phyloP scores from a whole-genome alignment of 2,888 invertebrate genomes.

The Lochmaea capreae region DNA sequence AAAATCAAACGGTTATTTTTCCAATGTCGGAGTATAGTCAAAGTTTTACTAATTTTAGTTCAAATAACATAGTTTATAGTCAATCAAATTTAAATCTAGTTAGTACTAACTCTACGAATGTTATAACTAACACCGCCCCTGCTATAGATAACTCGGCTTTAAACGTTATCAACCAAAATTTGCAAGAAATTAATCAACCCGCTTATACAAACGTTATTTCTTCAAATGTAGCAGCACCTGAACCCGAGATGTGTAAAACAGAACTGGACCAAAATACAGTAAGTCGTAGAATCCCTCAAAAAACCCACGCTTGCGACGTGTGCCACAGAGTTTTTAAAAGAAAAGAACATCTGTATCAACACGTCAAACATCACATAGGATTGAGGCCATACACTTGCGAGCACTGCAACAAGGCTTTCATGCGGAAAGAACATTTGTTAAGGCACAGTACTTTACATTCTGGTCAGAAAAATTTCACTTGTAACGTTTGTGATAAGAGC shows the following conservation, averaged over 20 bases:
- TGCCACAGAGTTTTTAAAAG: slow-evolving; percentile 76
- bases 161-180: slow-evolving; percentile 50
- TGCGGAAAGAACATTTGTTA: slow-evolving; percentile 76
- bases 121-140: slow-evolving; percentile 47
- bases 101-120: slow-evolving; percentile 45
- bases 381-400: slow-evolving; percentile 75
- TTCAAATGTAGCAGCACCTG: slow-evolving; percentile 9
- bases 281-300: slow-evolving; percentile 24
- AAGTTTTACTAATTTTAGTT: slow-evolving; percentile 49
- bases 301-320: slow-evolving; percentile 67
- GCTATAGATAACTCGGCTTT: slow-evolving; percentile 49
- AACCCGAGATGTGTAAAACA: slow-evolving; percentile 26
- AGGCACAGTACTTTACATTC: slow-evolving; percentile 76
- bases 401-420: slow-evolving; percentile 75
- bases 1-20: slow-evolving; percentile 55
- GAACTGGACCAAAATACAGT: slow-evolving; percentile 35
- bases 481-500: slow-evolving; percentile 69
- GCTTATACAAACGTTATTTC: slow-evolving; percentile 45
- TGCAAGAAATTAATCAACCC: slow-evolving; percentile 38
- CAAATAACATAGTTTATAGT: slow-evolving; percentile 46
- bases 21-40: slow-evolving; percentile 54
- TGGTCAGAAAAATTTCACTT: slow-evolving; percentile 75
- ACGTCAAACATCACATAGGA: slow-evolving; percentile 75
- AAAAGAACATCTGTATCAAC: slow-evolving; percentile 77
- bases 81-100: slow-evolving; percentile 46